A percentile compares a stretch with the other conserved stretches of the same genome.
Evolutionary conservation across 1,140 invertebrate species (phyloP).

Genomic region (Macrobrachium nipponense): DNA sequence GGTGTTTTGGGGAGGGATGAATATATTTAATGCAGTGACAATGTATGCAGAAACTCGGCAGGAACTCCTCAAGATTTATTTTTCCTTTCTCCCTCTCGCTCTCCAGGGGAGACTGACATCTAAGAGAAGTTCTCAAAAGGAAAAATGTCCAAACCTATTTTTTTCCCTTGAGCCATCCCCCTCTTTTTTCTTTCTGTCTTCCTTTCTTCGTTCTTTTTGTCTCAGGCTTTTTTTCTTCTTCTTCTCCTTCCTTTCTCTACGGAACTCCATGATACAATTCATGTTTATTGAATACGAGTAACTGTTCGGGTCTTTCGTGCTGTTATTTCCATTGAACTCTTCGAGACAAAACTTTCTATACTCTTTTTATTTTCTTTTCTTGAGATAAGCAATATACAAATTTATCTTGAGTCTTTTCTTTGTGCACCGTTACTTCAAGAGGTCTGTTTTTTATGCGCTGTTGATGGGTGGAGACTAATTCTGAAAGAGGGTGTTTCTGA

Average conservation of each 20-base stretch:
- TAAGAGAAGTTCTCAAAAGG: too few relatives aligned
- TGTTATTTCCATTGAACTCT: too few relatives aligned
- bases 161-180: background rate
- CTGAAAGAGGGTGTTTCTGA: background rate
- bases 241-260: background rate
- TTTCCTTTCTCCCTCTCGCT: background rate
- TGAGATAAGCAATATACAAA: too few relatives aligned
- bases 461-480: too few relatives aligned
- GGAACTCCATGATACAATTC: constrained; percentile 4
- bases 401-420: too few relatives aligned
- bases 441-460: too few relatives aligned
- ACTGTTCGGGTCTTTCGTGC: background rate
- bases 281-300: constrained; percentile 2
- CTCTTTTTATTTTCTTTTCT: too few relatives aligned
- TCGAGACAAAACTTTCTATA: too few relatives aligned
- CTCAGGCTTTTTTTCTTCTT: background rate
- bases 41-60: background rate
- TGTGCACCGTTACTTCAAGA: too few relatives aligned
- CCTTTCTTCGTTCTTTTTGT: constrained; percentile 8
- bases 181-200: background rate
- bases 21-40: background rate
- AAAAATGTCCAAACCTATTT: background rate
- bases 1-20: background rate
- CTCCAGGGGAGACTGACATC: background rate
- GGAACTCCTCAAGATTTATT: too few relatives aligned